These are phyloP conservation scores for Molorchus minor DNA, from an alignment of 2,888 invertebrate genomes.

Conservation along the genomic window DNA sequence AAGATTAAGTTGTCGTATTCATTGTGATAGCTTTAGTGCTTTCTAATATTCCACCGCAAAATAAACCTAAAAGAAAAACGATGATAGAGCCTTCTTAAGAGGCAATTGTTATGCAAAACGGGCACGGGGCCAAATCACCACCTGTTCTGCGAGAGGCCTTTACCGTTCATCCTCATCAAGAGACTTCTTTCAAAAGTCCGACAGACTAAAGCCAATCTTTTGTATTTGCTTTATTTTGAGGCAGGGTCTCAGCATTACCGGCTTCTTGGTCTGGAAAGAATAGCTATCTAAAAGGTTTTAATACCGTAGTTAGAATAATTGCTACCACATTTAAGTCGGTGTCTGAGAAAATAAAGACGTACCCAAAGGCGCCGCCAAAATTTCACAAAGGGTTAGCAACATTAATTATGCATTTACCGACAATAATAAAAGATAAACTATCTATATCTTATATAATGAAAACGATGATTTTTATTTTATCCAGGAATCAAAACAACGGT, in stretches of 20 bases:
- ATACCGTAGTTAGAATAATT: slow-evolving; percentile 65
- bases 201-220: slow-evolving; percentile 63
- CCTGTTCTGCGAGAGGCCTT: slow-evolving; percentile 60
- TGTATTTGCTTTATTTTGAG: slow-evolving; percentile 63
- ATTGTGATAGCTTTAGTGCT: slow-evolving; percentile 62
- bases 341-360: slow-evolving; percentile 56
- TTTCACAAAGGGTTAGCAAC: no score
- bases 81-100: slow-evolving; percentile 62
- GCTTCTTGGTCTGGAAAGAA: slow-evolving; percentile 63
- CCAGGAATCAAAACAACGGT: no score
- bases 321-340: slow-evolving; percentile 63
- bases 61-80: slow-evolving; percentile 61
- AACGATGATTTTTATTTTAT: no score
- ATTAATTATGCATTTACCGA: no score
- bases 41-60: slow-evolving; percentile 63
- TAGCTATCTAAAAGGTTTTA: slow-evolving; percentile 64
- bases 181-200: slow-evolving; percentile 58
- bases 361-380: slow-evolving; percentile 37
- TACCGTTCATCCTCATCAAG: slow-evolving; percentile 63
- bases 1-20: slow-evolving; percentile 63
- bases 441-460: no score
- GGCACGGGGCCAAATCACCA: slow-evolving; percentile 60
- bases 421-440: no score
- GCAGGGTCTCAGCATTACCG: slow-evolving; percentile 58
- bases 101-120: slow-evolving; percentile 65